phyloP scores from a whole-genome alignment of 2,113 vertebrate species.

The Guaruba guarouba region DNA sequence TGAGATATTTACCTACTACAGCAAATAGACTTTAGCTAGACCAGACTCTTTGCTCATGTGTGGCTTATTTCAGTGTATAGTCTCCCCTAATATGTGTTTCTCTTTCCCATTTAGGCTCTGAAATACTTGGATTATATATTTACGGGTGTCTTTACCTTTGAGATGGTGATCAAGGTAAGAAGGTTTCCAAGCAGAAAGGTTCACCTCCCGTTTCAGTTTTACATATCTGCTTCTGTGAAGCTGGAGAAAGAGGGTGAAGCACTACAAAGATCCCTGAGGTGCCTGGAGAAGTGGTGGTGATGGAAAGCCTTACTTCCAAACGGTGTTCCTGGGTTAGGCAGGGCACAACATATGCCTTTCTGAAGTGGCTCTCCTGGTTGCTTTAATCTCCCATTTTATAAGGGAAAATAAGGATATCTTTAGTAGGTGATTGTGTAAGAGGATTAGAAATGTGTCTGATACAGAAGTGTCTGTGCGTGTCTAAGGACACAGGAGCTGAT shows the following conservation, averaged over 20 bases:
- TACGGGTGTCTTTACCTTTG: conserved; percentile 97
- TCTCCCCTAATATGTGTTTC: background rate
- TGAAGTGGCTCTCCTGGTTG: background rate
- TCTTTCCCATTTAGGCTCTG: conserved; percentile 79
- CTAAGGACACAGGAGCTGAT: background rate
- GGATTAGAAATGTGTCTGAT: background rate
- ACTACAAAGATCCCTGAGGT: background rate
- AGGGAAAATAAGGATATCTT: background rate
- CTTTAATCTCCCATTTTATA: background rate
- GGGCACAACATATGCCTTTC: background rate
- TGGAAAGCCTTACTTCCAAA: background rate
- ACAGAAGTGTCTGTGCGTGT: background rate
- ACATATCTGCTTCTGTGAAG: background rate
- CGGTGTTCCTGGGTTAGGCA: background rate
- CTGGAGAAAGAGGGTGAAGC: background rate
- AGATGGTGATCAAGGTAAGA: conserved; percentile 98
- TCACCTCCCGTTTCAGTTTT: background rate
- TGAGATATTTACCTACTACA: background rate
- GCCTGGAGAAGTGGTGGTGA: background rate
- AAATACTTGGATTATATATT: conserved; percentile 98
- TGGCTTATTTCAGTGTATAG: background rate
- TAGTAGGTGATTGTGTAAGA: background rate
- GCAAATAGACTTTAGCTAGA: background rate
- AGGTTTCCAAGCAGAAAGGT: background rate
- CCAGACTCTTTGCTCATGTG: background rate